Percentiles rank a stretch among this genome's conserved stretches.
These are phyloP conservation scores for Leucoma salicis DNA, from an alignment of 2,888 invertebrate genomes.

Conservation along the genomic window DNA sequence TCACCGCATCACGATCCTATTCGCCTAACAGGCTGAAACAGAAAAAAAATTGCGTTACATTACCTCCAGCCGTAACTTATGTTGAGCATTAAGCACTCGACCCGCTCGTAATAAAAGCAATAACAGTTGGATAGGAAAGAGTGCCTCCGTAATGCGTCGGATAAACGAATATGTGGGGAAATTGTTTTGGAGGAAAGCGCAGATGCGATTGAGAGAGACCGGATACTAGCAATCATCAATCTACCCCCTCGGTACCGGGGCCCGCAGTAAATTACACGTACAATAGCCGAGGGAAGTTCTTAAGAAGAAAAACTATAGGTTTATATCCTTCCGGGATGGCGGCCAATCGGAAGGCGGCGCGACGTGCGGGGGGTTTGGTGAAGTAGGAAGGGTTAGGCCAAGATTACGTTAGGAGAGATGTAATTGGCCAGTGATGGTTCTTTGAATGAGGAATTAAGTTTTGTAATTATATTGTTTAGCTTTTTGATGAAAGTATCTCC, in stretches of 20 bases:
- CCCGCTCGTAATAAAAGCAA: constrained; percentile 65
- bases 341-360: constrained; percentile 76
- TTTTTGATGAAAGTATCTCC: neutral
- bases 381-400: constrained; percentile 59
- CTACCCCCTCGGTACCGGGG: constrained; percentile 54
- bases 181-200: constrained; percentile 65
- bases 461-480: neutral
- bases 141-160: constrained; percentile 71
- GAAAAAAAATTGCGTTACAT: constrained; percentile 33
- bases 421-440: constrained; percentile 35
- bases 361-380: constrained; percentile 32
- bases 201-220: constrained; percentile 61
- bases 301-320: constrained; percentile 83
- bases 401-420: constrained; percentile 33
- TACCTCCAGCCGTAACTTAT: constrained; percentile 42
- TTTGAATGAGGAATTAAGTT: constrained; percentile 9
- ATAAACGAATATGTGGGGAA: constrained; percentile 80
- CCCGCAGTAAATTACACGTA: constrained; percentile 70
- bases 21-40: constrained; percentile 13
- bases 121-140: constrained; percentile 74
- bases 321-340: constrained; percentile 79
- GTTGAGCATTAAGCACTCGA: constrained; percentile 60
- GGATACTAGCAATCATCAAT: constrained; percentile 78
- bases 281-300: constrained; percentile 80
- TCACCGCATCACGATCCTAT: constrained; percentile 3